Evolutionary conservation across 1,140 invertebrate species (phyloP).

Genomic region (Atta texana): DNA sequence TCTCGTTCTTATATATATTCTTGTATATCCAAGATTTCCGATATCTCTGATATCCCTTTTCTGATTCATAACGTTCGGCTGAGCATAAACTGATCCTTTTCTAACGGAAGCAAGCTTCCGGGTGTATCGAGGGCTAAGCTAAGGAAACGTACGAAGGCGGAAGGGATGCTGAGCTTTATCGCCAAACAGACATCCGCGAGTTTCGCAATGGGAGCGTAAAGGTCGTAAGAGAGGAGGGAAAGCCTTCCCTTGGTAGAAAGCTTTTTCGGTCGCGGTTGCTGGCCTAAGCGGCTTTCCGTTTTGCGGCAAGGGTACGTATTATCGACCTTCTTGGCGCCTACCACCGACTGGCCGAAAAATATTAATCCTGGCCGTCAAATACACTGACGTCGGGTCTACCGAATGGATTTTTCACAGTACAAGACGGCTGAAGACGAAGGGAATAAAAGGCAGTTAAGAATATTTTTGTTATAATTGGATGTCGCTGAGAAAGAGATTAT

Average conservation of each 20-base stretch:
- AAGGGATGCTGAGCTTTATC: conserved; percentile 41
- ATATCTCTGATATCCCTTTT: conserved; percentile 38
- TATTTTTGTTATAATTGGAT: conserved; percentile 33
- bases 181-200: conserved; percentile 49
- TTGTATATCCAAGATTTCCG: background rate
- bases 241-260: conserved; percentile 42
- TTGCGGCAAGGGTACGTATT: conserved; percentile 57
- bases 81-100: conserved; percentile 35
- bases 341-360: conserved; percentile 44
- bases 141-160: conserved; percentile 30
- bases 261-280: conserved; percentile 46
- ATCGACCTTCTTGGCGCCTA: conserved; percentile 23
- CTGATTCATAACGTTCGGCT: conserved; percentile 23
- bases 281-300: conserved; percentile 53
- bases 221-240: conserved; percentile 35
- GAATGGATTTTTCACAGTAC: conserved; percentile 29
- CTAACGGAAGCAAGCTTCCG: conserved; percentile 1
- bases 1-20: background rate
- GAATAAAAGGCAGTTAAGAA: background rate
- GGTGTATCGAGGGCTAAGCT: conserved; percentile 27
- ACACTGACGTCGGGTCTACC: conserved; percentile 23
- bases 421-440: background rate
- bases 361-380: conserved; percentile 52
- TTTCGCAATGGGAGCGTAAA: conserved; percentile 33
- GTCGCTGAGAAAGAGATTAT: too few relatives aligned